Base-by-base conservation (phyloP, 2,888 invertebrate species). In the Cataglyphis altisquamis region DNA sequence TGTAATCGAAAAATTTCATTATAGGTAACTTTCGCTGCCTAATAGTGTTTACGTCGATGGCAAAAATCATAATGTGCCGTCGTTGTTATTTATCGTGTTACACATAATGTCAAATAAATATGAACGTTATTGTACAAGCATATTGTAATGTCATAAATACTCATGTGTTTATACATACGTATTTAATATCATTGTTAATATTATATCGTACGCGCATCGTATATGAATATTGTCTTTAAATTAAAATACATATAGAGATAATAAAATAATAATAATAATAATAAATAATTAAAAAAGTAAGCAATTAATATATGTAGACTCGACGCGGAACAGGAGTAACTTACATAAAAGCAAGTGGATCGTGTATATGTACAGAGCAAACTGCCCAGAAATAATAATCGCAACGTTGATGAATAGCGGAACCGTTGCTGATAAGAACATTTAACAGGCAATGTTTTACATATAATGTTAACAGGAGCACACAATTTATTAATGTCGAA, bases 301-400 rank as follows among this genome's bases (percentile, higher is more conserved):
- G 25, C 29, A 55, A 66, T 29, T 21, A 36, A 77, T 36, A 29
- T 39, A 29, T 77, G 32, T 70, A 60, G 62, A 55, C 39, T 8
- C 12, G 57, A 48, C 41, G 57, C 18, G n/a, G n/a, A 62, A 48
- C 45, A 77, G 18, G 32, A 60, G 1, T n/a, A 45, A 6, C 15
- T 29, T 82, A 72, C 41, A 36, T 63, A 57, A 78, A 87, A 45
- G n/a, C 57, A 60, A 41, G 6, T n/a, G 21, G 67, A 62, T 72
- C 67, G 63, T 78, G 25, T 48, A 18, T 0, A 18, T 48, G 2
- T 18, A 48, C 55, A 75, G 73, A 85, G 62, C 45, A 66, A 67
- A 60, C 63, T 63, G 60, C 60, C 82, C 36, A 74, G 78, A 84
- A 85, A 87, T 88, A 88, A 85, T 83, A 85, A 86, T 86, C 64